Evolutionary conservation across 2,888 invertebrate species (phyloP), one percentile per base, ranked within the genome.

Genomic region (Melolontha melolontha): DNA sequence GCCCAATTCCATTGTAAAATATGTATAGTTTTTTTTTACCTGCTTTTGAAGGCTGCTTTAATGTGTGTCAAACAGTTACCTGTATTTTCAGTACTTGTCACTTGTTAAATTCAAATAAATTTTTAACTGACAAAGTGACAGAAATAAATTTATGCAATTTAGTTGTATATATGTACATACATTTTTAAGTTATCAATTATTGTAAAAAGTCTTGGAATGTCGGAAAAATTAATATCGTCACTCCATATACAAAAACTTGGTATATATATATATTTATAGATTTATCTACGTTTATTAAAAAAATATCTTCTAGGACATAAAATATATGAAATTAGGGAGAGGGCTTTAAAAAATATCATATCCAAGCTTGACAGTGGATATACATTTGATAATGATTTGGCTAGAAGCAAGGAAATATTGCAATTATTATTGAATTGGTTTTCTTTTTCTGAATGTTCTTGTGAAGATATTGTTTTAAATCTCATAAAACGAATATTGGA

Each of bases 361-460:
- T 87, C 89, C 0, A 91, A 91, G 79, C 81, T 91, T n/a, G 86
- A 87, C 67, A 82, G 88, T 71, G 90, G 90, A 16, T 87, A 89
- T 82, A 82, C 85, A 64, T 83, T 88, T 59, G 87, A 89, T 65
- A 88, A 89, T 76, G 89, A 89, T 75, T 78, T 89, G 62, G 84
- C 86, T 14, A 83, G 86, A 47, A 87, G 86, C 41, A 86, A 88
- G 70, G 87, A 89, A 75, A 81, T 91, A 14, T 77, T 91, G 17
- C 82, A 85, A 57, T 86, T 87, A 70, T 80, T 91, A 27, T 81
- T 91, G 52, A 84, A 86, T 57, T 91, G 91, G 91, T 90, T 91
- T 78, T 79, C 86, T 54, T 85, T 84, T 65, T 84, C 87, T 42
- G 81, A 84, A 52, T 84, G 86, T 41, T 82, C 86, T 0, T 80